A percentile compares a stretch with the other conserved stretches of the same genome.
Evolutionary conservation across 1,140 invertebrate species (phyloP).

Genomic region (Zaprionus lachaisei): DNA sequence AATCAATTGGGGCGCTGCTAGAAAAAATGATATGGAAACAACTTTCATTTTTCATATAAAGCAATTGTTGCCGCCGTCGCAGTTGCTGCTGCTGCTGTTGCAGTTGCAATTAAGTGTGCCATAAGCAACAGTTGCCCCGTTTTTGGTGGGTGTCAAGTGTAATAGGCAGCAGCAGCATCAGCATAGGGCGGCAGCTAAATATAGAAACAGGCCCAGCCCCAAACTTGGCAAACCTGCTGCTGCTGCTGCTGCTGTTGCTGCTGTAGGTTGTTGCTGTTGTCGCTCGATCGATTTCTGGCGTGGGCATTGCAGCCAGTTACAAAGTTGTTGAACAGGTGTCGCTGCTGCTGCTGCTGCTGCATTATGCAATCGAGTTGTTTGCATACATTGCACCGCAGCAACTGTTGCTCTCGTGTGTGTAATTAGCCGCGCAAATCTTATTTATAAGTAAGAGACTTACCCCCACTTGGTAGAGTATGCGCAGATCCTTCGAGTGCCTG

Average conservation of each 20-base stretch:
- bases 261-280: background rate
- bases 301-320: slow-evolving; percentile 64
- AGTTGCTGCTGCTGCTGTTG: slow-evolving; percentile 21
- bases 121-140: slow-evolving; percentile 45
- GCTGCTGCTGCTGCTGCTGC: slow-evolving; percentile 57
- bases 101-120: slow-evolving; percentile 77
- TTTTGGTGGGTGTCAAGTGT: slow-evolving; percentile 79
- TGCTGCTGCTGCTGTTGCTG: slow-evolving; percentile 18
- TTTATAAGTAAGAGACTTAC: slow-evolving; percentile 58
- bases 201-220: slow-evolving; percentile 69
- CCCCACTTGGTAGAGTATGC: slow-evolving; percentile 83
- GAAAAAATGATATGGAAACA: slow-evolving; percentile 53
- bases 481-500: slow-evolving; percentile 66
- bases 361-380: slow-evolving; percentile 74
- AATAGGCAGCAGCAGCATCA: slow-evolving; percentile 48
- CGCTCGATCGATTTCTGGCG: slow-evolving; percentile 47
- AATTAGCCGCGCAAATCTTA: slow-evolving; percentile 51
- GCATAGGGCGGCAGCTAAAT: slow-evolving; percentile 77
- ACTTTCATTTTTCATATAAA: slow-evolving; percentile 78
- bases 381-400: slow-evolving; percentile 62
- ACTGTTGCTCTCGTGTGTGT: slow-evolving; percentile 26
- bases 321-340: slow-evolving; percentile 73
- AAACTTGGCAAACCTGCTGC: slow-evolving; percentile 60
- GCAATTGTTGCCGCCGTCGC: slow-evolving; percentile 28
- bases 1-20: slow-evolving; percentile 19